These are phyloP conservation scores for Cygnus atratus DNA, from an alignment of 2,113 vertebrate species.

Conservation along the genomic window DNA sequence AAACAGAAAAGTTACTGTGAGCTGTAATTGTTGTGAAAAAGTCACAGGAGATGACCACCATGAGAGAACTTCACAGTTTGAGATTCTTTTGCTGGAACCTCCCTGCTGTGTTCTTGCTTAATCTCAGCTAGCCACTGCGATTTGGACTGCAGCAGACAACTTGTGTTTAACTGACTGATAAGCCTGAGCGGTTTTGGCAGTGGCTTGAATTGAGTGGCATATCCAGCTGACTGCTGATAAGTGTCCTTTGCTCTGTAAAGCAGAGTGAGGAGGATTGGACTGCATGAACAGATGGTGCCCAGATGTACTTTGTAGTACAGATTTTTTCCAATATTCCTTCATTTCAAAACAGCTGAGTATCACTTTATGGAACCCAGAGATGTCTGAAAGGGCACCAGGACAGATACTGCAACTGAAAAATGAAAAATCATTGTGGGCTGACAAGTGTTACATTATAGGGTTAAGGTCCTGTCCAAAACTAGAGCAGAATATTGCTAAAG, in stretches of 20 bases:
- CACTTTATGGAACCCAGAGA: neutral
- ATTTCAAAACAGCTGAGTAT: neutral
- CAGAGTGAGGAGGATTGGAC: neutral
- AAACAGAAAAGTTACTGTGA: neutral
- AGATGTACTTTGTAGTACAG: neutral
- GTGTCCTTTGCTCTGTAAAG: neutral
- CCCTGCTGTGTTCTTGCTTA: neutral
- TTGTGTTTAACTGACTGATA: neutral
- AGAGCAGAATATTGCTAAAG: neutral
- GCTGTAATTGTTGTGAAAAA: neutral
- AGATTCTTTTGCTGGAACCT: slow-evolving; percentile 5
- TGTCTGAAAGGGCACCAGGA: neutral
- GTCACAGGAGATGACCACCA: neutral
- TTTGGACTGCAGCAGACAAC: neutral
- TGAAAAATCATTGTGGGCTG: neutral
- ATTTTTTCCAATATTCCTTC: neutral
- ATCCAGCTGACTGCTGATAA: neutral
- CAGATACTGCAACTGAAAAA: neutral
- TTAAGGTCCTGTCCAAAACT: neutral
- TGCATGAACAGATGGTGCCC: neutral
- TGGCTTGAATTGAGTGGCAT: rapidly evolving
- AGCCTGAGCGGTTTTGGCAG: neutral
- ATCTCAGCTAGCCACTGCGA: neutral
- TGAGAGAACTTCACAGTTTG: neutral
- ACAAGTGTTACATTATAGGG: neutral